Evolutionary conservation across 1,140 invertebrate genomes (phyloP), one percentile per base, ranked within the genome.

Genomic region (Cydia amplana): DNA sequence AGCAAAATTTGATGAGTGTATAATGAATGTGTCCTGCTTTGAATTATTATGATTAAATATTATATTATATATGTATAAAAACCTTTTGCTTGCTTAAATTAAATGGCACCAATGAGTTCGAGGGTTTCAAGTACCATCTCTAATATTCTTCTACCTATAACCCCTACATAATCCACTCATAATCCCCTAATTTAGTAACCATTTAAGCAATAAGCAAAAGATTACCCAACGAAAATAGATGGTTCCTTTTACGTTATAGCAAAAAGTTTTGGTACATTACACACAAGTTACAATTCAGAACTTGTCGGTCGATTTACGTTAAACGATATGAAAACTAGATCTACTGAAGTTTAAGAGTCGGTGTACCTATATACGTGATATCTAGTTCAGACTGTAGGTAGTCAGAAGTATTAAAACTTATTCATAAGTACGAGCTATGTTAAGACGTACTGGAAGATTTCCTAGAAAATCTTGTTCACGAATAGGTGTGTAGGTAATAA

Each of bases 271-370:
- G 51, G 51, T 55, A 55, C 7, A 55, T 51, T 18, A 7, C 18
- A 60, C 51, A 20, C 6, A 60, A 4, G 18, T 60, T 60, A 60
- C n/a, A 60, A 16, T 20, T 60, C 51, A 60, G 1, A 60, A 60
- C 51, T 20, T 55, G 6, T 55, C 51, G 0, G n/a, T 20, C 5
- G n/a, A 5, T 60, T 60, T 18, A 20, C 51, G 51, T 51, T 14
- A n/a, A n/a, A 51, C 49, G 9, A 23, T 60, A 60, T 60, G 55
- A 60, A 60, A 60, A 60, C 55, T 60, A 60, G n/a, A n/a, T 60
- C 55, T 60, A 4, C 55, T n/a, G 20, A 60, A 60, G 55, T 60
- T 60, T 60, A 23, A 60, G 18, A 7, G 55, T 20, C 5, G 49
- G 49, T 40, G 49, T 40, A 46, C 43, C 12, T 60, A 9, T 10